Base-by-base conservation (phyloP, 2,113 vertebrate genomes). In the Podarcis muralis region DNA sequence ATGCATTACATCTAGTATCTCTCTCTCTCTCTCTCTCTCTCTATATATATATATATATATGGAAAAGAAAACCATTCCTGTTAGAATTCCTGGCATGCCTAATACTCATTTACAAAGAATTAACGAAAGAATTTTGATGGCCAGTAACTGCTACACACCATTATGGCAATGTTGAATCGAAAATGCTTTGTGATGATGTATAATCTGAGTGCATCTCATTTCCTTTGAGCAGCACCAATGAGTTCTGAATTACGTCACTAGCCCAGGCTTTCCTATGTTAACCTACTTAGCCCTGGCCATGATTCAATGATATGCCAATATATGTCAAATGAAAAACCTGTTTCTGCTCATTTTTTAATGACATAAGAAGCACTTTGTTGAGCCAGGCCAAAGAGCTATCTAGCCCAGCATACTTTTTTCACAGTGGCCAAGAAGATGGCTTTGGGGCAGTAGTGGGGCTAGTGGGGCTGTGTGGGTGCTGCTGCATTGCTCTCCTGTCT, bases 71-170 rank as follows among this genome's bases (percentile, higher is more conserved):
- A 48, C 22, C 3, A 75, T 25, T 87, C 6, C 32, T 82, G 59
- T 75, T 87, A 82, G 68, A 59, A 87, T 48, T 43, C 53, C 37
- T 76, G 81, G 48, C n/a, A 66, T 76, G 22, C 6, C 53, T 87
- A 59, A 25, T 71, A 27, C 71, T 86, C 18, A 48, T 86, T 86
- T 66, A 78, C 59, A 78, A 86, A 68, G 16, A 59, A 86, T 68
- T 43, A 48, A n/a, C 11, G 20, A 32, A 74, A 62, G 53, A n/a
- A 37, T 4, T 81, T 77, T 62, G 59, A 66, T 75, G 35, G 48
- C 43, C 57, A 62, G 2, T 12, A 62, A 59, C 18, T 35, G 22
- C n/a, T 32, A 16, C 40, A 71, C 20, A 72, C 23, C 59, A 43
- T 15, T 40, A 27, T 2, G 1, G 6, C 27, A 72, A 71, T 27